These are phyloP conservation scores for Scytalopus superciliaris DNA, from an alignment of 2,113 vertebrate species.

Conservation along the genomic window DNA sequence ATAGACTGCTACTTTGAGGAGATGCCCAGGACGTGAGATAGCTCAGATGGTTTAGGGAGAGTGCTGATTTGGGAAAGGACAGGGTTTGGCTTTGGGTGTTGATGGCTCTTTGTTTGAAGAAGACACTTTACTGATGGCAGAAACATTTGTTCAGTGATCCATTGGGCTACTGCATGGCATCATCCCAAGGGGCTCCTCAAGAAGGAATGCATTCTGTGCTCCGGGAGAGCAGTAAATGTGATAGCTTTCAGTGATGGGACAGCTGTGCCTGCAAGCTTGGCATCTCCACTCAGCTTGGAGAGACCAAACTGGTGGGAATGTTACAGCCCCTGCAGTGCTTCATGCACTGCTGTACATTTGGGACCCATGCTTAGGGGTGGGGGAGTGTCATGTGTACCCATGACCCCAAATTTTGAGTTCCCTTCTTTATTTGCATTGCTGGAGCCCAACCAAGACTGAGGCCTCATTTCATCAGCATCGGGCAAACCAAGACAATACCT, in stretches of 20 bases:
- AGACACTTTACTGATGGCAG: neutral
- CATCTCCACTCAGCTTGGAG: neutral
- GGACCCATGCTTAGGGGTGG: neutral
- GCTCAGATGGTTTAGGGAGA: neutral
- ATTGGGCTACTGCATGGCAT: rapidly evolving
- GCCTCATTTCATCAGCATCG: neutral
- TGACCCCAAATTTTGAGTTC: conserved; percentile 22
- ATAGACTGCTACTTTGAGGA: neutral
- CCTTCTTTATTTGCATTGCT: conserved; percentile 35
- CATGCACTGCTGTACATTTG: rapidly evolving
- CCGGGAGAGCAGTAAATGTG: neutral
- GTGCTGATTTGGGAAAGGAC: neutral
- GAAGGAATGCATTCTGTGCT: rapidly evolving
- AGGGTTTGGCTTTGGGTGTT: neutral
- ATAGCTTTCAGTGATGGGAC: neutral
- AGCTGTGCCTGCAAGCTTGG: neutral
- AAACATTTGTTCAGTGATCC: neutral
- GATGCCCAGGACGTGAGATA: neutral
- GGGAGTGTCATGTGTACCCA: neutral
- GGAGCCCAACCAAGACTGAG: neutral
- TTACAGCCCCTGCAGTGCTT: neutral
- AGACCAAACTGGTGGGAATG: rapidly evolving
- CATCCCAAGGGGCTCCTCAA: neutral
- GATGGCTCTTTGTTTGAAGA: neutral
- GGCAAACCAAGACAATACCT: conserved; percentile 38